phyloP scores from a whole-genome alignment of 2,888 invertebrate genomes.

The Euzetes globulus region DNA sequence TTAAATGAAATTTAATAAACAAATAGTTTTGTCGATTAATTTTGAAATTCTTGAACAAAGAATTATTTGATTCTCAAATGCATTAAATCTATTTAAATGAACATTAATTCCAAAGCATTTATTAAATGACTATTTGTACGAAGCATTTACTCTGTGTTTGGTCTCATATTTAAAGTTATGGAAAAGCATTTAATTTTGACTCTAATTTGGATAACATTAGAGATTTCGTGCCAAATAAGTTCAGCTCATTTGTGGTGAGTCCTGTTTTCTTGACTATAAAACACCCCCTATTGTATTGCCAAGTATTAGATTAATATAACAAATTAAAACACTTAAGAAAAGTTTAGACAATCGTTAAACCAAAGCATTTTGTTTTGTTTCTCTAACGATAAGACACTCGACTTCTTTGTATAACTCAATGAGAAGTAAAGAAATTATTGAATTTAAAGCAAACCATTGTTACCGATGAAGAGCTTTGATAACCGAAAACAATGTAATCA shows the following conservation, averaged over 20 bases:
- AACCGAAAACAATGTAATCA: constrained; percentile 14
- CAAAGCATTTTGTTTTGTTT: constrained; percentile 9
- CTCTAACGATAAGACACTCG: constrained; percentile 20
- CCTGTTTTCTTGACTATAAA: neutral
- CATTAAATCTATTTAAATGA: neutral
- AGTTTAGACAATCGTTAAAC: constrained; percentile 12
- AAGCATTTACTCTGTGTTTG: neutral
- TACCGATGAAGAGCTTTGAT: neutral
- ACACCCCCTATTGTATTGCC: constrained; percentile 16
- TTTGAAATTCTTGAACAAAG: neutral
- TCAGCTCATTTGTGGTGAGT: constrained; percentile 5
- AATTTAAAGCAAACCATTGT: constrained; percentile 1
- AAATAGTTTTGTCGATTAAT: neutral
- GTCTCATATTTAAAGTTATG: neutral
- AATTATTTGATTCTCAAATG: neutral
- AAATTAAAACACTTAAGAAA: constrained; percentile 14
- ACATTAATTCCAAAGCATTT: neutral
- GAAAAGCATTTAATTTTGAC: constrained; percentile 1
- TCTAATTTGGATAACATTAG: neutral
- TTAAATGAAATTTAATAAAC: neutral
- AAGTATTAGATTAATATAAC: constrained; percentile 26
- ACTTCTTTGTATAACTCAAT: neutral
- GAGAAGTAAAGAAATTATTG: neutral
- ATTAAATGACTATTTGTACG: neutral
- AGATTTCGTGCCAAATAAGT: neutral